Base-by-base conservation (phyloP, 2,888 invertebrate genomes). In the Callimorpha dominula region DNA sequence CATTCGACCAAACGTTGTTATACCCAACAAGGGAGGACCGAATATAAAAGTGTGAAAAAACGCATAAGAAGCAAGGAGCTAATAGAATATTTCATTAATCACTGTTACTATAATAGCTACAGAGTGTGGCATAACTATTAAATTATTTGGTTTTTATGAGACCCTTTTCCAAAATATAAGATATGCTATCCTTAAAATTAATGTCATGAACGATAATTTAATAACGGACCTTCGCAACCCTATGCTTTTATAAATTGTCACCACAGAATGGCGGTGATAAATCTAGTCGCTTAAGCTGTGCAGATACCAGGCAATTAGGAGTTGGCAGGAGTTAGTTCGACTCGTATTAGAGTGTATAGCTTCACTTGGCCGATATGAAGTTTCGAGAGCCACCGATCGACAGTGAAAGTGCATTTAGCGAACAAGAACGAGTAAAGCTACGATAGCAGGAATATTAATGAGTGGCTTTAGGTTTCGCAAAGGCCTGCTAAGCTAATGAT, bases 391-490 rank as follows among this genome's bases (percentile, higher is more conserved):
- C 85, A 89, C 86, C 85, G 83, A 80, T 81, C 86, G 89, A 94
- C 93, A 92, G 88, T 83, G 91, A 91, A 93, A 93, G 89, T 93
- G 93, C 94, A 94, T 94, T 94, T 92, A 90, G 90, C 83, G 86
- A 90, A 84, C 83, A 90, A 89, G 88, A 85, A 81, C 84, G 76
- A 78, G 82, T 83, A 81, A 79, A 87, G 86, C 90, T 86, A 90
- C 89, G 71, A 67, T 52, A 50, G 46, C 71, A 74, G 80, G 92
- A 92, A 94, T 94, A 94, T 92, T 93, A 93, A 93, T 93, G 92
- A 84, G 74, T 81, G 74, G 77, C 81, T 84, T 81, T 85, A 78
- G 85, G 81, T 82, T 83, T 85, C 75, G 79, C 82, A 81, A 85
- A 70, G 76, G 80, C 76, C 66, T 76, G 72, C 83, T 80, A 78